Percentiles rank a stretch among this genome's conserved stretches.
Evolutionary conservation across 2,113 vertebrate genomes (phyloP).

Genomic region (Laterallus jamaicensis): DNA sequence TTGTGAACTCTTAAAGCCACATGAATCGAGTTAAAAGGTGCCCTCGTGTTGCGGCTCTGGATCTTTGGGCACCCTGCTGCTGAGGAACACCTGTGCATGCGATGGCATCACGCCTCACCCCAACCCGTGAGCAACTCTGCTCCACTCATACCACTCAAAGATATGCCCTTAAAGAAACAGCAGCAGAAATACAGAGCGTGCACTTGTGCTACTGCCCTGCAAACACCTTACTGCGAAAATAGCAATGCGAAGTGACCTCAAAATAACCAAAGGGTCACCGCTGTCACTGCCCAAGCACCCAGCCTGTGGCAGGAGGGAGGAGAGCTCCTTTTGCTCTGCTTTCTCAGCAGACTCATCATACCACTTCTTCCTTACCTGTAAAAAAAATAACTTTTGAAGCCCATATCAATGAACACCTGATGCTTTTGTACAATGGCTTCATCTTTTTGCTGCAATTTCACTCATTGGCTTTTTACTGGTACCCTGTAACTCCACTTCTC

Average conservation of each 20-base stretch:
- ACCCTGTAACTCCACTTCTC: not conserved
- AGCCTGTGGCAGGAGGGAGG: not conserved
- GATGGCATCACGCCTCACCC: not conserved
- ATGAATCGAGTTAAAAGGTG: not conserved
- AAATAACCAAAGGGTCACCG: not conserved
- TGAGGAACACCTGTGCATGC: not conserved
- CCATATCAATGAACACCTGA: not conserved
- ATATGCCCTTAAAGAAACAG: not conserved
- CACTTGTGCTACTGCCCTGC: not conserved
- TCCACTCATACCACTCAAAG: not conserved
- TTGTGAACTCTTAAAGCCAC: not conserved
- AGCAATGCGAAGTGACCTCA: not conserved
- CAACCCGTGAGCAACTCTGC: not conserved
- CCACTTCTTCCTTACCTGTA: not conserved
- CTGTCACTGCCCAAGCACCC: not conserved
- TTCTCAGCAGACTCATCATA: not conserved
- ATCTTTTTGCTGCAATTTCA: not conserved
- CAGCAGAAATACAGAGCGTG: not conserved
- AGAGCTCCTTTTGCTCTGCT: not conserved
- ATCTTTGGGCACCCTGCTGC: not conserved
- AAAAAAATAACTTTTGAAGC: not conserved
- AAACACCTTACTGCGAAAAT: accelerated
- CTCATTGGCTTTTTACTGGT: not conserved
- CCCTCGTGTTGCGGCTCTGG: not conserved
- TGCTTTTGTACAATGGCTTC: not conserved